phyloP scores from a whole-genome alignment of 2,797 vertebrate species.

The Enteromius anoplus region DNA sequence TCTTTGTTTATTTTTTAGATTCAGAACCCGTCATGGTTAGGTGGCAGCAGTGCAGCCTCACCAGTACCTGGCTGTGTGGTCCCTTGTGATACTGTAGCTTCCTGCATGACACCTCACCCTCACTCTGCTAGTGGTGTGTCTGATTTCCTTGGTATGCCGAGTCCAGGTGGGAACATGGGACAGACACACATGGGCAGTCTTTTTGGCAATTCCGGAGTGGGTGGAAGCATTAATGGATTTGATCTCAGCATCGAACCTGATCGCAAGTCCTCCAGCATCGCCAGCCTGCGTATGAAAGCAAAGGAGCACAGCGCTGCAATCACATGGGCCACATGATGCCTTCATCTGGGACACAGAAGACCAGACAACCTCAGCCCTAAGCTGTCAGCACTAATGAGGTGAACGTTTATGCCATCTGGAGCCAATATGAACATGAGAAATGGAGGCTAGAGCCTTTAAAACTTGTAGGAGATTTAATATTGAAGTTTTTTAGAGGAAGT shows the following conservation, averaged over 20 bases:
- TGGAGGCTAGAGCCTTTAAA: slow-evolving; percentile 4
- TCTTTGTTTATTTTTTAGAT: slow-evolving; percentile 77
- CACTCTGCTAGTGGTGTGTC: slow-evolving; percentile 87
- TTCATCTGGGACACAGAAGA: slow-evolving; percentile 37
- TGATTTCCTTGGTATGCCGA: slow-evolving; percentile 90
- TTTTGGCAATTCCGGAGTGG: slow-evolving; percentile 86
- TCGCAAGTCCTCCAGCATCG: slow-evolving; percentile 97
- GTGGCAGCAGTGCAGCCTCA: slow-evolving; percentile 87
- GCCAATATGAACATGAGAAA: slow-evolving; percentile 58
- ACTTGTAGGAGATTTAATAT: slow-evolving; percentile 12
- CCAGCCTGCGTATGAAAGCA: slow-evolving; percentile 95
- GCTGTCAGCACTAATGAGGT: slow-evolving; percentile 75
- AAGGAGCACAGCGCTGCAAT: slow-evolving; percentile 99
- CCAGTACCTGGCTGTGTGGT: slow-evolving; percentile 94
- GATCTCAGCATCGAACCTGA: slow-evolving; percentile 96
- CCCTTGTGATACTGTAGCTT: slow-evolving; percentile 90
- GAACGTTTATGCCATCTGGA: slow-evolving; percentile 72
- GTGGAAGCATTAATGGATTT: slow-evolving; percentile 88
- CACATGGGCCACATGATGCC: slow-evolving; percentile 97
- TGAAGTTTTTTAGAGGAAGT: slow-evolving; percentile 39
- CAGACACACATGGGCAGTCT: slow-evolving; percentile 96
- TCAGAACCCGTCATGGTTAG: slow-evolving; percentile 97
- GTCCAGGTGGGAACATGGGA: slow-evolving; percentile 85
- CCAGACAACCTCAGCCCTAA: slow-evolving; percentile 49
- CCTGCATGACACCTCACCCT: slow-evolving; percentile 97